Conservation (phyloP, 2,888 invertebrate genomes). For the Callosobruchus maculatus region DNA sequence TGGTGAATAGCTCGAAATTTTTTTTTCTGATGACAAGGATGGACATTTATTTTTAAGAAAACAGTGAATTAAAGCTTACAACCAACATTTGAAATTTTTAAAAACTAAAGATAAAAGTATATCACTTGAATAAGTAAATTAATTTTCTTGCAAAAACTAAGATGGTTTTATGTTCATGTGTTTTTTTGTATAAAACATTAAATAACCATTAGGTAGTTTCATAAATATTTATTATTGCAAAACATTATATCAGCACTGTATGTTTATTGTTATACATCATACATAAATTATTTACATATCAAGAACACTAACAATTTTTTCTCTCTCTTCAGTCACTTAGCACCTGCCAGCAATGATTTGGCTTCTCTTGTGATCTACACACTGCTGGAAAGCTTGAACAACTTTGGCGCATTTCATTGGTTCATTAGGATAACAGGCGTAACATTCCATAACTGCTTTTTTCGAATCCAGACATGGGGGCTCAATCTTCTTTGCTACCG, state of each 20-base stretch:
- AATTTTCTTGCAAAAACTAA: too few relatives aligned
- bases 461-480: slow-evolving; percentile 57
- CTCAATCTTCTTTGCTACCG: slow-evolving; percentile 19
- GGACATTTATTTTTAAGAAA: too few relatives aligned
- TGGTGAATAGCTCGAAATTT: too few relatives aligned
- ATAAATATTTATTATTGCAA: not conserved
- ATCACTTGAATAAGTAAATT: too few relatives aligned
- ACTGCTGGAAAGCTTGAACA: slow-evolving; percentile 59
- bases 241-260: not conserved
- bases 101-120: too few relatives aligned
- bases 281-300: slow-evolving; percentile 1
- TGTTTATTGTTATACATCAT: not conserved
- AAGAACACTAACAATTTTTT: slow-evolving; percentile 7
- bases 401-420: slow-evolving; percentile 59
- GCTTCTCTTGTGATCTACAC: slow-evolving; percentile 57
- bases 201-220: too few relatives aligned
- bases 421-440: slow-evolving; percentile 56
- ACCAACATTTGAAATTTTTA: too few relatives aligned
- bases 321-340: slow-evolving; percentile 4
- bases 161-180: too few relatives aligned
- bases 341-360: slow-evolving; percentile 30
- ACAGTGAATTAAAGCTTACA: too few relatives aligned
- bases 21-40: too few relatives aligned
- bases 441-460: slow-evolving; percentile 58
- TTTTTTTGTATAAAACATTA: too few relatives aligned